Evolutionary conservation across 1,140 invertebrate species (phyloP).

Genomic region (Grapholita molesta): DNA sequence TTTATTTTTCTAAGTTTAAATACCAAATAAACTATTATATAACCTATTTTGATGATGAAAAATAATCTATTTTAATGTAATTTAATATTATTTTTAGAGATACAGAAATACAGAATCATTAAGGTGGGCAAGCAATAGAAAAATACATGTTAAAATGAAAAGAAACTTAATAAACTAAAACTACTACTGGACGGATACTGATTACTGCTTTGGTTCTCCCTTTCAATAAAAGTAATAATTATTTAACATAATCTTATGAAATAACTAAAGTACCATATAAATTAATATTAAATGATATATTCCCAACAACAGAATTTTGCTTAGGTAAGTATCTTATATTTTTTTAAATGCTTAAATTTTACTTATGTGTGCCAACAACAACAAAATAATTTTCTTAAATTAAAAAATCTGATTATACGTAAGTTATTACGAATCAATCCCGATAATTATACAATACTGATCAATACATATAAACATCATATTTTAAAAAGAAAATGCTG

Average conservation of each 20-base stretch:
- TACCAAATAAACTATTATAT: constrained; percentile 6
- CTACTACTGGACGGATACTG: constrained; percentile 75
- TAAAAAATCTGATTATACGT: no score
- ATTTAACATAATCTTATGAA: constrained; percentile 19
- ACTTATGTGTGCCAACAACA: neutral
- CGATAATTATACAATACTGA: no score
- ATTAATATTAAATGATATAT: constrained; percentile 12
- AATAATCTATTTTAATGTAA: neutral
- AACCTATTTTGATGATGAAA: constrained; percentile 15
- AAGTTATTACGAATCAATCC: no score
- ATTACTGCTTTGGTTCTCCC: constrained; percentile 71
- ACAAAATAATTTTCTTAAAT: neutral
- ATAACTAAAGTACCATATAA: constrained; percentile 27
- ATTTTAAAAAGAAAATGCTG: no score
- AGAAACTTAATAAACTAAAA: constrained; percentile 45
- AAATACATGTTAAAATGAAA: constrained; percentile 3
- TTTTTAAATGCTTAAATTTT: neutral
- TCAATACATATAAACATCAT: no score
- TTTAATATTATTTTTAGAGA: neutral
- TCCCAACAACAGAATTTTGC: neutral
- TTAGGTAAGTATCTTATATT: neutral
- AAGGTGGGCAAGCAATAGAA: neutral
- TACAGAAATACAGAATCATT: constrained; percentile 14
- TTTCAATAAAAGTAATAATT: constrained; percentile 27
- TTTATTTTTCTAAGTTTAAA: neutral